Evolutionary conservation across 1,140 invertebrate species (phyloP), one percentile per base, ranked within the genome.

Genomic region (Meloidogyne exigua): DNA sequence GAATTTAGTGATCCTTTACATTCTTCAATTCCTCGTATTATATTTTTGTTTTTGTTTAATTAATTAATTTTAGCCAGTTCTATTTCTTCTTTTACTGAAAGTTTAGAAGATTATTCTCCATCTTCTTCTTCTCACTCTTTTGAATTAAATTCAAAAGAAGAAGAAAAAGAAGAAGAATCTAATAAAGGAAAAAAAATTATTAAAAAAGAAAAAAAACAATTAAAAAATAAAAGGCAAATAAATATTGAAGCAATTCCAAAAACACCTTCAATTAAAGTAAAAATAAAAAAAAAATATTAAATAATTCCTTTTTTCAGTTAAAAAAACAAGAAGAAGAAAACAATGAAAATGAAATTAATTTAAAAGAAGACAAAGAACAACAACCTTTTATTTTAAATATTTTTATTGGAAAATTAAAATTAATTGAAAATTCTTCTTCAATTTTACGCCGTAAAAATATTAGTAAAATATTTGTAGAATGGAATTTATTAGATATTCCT

Each of bases 1-100:
- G 82, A 82, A 42, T 83, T 83, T 68, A 79, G 49, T n/a, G 83
- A 85, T 12, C 82, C 82, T 13, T 68, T 83, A 12, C 82, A 83
- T 81, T 66, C 69, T 32, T 83, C 82, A 44, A 85, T 83, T 68
- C 82, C 82, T 21, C 82, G 82, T 83, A 83, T 25, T 79, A 42
- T 57, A 49, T 23, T 28, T 18, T n/a, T n/a, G n/a, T n/a, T n/a
- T n/a, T n/a, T n/a, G n/a, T n/a, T n/a, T n/a, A n/a, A n/a, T 62
- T 25, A 42, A n/a, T 62, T 13, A 63, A 11, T 62, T 32, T 44
- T 62, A 32, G 23, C 15, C 15, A 76, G 68, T 39, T 36, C 26
- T 64, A 74, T 42, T 71, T 67, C 70, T 80, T 44, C 76, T 57
- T 23, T 72, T 36, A 15, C 70, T 25, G 23, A 15, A 62, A 76